Conservation (phyloP, 1,140 invertebrate genomes). For the Neodiprion lecontei region DNA sequence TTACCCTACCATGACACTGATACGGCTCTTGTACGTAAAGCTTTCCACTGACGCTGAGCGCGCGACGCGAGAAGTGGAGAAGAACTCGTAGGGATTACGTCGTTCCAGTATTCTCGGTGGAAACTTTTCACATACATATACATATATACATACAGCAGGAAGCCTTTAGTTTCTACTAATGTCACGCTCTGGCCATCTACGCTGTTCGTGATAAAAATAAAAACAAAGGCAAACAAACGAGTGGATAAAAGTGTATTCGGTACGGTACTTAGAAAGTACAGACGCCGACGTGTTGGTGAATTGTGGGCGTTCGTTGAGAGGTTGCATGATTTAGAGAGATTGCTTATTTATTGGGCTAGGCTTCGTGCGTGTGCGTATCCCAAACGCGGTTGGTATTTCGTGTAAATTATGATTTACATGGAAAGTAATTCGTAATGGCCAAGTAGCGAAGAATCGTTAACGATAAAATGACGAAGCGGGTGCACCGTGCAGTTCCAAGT, state of each 20-base stretch:
- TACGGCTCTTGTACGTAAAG: conserved; percentile 2
- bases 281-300: background rate
- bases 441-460: conserved; percentile 12
- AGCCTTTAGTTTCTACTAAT: conserved; percentile 2
- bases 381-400: background rate
- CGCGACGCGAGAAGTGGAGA: background rate
- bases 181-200: conserved; percentile 1
- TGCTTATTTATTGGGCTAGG: conserved; percentile 4
- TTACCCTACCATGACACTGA: background rate
- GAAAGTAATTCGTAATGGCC: conserved; percentile 5
- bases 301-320: background rate
- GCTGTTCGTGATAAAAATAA: background rate
- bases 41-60: background rate
- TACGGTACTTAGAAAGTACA: background rate
- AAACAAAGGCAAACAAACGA: background rate
- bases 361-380: background rate
- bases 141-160: background rate
- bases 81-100: background rate
- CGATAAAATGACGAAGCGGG: background rate
- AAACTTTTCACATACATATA: background rate
- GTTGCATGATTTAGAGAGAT: background rate
- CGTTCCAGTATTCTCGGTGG: background rate
- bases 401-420: conserved; percentile 4
- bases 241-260: too few relatives aligned
- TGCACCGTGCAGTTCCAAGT: background rate